Evolutionary conservation across 2,888 invertebrate species (phyloP).

Genomic region (Sinhomidia bicolor): DNA sequence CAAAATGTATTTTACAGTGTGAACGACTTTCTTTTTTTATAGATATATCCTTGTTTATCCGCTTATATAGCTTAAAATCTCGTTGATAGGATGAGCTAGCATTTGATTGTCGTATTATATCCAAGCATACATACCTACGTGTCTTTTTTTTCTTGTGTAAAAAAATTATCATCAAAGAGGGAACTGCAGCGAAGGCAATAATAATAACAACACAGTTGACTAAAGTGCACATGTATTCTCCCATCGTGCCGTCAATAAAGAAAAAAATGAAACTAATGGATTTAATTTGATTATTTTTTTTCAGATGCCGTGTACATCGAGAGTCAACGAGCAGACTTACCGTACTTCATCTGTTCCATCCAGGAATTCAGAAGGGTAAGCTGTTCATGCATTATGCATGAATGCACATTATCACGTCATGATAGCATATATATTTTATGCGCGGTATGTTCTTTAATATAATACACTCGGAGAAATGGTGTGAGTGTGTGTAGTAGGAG

Average conservation of each 20-base stretch:
- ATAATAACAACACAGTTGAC: neutral
- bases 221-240: conserved; percentile 6
- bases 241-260: neutral
- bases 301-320: conserved; percentile 83
- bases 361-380: conserved; percentile 82
- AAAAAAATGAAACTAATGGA: conserved; percentile 33
- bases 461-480: neutral
- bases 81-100: neutral
- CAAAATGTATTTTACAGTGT: no score
- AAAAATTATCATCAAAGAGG: neutral
- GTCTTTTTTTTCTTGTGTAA: neutral
- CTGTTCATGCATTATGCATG: conserved; percentile 71
- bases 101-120: neutral
- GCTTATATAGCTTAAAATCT: neutral
- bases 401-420: conserved; percentile 70
- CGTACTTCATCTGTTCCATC: conserved; percentile 82
- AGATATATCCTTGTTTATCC: neutral
- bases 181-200: neutral
- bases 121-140: no score
- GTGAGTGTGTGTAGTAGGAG: no score
- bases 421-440: conserved; percentile 43
- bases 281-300: conserved; percentile 79
- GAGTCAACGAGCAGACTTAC: conserved; percentile 82
- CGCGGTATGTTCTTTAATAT: neutral
- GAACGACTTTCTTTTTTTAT: no score